Base-by-base conservation (phyloP, 2,797 vertebrate genomes). In the Acanthopagrus latus region DNA sequence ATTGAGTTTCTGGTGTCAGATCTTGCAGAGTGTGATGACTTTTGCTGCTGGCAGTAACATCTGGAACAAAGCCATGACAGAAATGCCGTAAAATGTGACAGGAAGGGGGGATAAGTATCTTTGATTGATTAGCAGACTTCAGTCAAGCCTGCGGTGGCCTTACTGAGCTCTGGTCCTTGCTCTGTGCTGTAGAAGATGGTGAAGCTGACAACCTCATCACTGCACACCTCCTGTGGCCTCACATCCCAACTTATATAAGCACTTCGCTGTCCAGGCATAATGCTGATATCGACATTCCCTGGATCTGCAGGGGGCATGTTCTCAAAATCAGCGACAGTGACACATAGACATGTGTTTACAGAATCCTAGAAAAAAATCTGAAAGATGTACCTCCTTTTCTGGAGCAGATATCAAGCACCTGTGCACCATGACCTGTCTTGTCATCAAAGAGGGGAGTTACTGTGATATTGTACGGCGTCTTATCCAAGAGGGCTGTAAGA, bases 381-480 rank as follows among this genome's bases (percentile, higher is more conserved):
- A 64, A 48, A 25, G 20, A 6, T 5, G 0, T 86, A 95, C 94
- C 92, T 90, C 85, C 81, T 0, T 76, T 4, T 27, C 77, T 75
- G 43, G 89, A 91, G 82, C 93, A 95, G 74, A 92, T 71, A 8
- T 66, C 79, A 29, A 25, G 43, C 10, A 57, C 81, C 38, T 82
- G 64, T n/a, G 60, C 46, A 52, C 88, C 60, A 0, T 64, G 86
- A 29, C 94, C 94, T 0, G 92, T 86, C 62, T 69, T 81, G 50
- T 84, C 58, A 41, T 21, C 62, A 57, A 91, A 84, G 18, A 95
- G 80, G 6, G 94, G 91, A 16, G 93, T 94, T 5, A 95, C 89
- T 46, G 93, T 93, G 16, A 95, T 89, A 16, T 84, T 80, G 73
- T 94, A 95, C 0, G 59, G 76, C 44, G 16, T 90, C 57, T 81